These are phyloP conservation scores for Stigmatopora argus DNA, from an alignment of 2,113 vertebrate species.

Conservation along the genomic window DNA sequence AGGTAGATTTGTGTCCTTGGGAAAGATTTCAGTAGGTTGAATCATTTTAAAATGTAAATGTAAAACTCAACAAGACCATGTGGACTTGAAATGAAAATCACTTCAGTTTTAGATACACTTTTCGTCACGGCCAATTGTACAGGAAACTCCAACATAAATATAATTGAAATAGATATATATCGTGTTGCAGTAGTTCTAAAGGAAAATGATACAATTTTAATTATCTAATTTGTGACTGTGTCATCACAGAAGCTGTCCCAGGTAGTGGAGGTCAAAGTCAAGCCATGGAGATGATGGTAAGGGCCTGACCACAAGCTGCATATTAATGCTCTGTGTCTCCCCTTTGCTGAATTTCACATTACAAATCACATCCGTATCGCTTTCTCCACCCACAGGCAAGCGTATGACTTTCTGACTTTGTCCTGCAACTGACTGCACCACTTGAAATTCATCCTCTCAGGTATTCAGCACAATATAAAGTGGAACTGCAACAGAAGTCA, in stretches of 20 bases:
- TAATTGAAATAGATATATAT: too few species aligned
- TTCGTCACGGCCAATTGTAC: too few species aligned
- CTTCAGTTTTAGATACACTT: too few species aligned
- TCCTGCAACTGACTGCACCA: constrained; percentile 1
- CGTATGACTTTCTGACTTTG: background rate
- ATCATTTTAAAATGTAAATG: too few species aligned
- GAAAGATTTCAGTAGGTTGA: too few species aligned
- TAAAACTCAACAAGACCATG: too few species aligned
- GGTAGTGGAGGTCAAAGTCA: constrained; percentile 35
- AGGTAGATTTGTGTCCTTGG: too few species aligned
- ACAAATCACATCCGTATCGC: constrained; percentile 20
- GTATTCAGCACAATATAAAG: background rate
- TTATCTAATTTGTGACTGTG: constrained; percentile 16
- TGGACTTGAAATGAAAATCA: too few species aligned
- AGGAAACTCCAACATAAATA: too few species aligned
- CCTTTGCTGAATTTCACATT: constrained; percentile 29
- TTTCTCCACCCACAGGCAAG: constrained; percentile 22
- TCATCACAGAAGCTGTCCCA: constrained; percentile 39
- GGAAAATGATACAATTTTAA: background rate
- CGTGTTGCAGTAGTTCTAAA: too few species aligned
- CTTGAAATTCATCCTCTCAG: constrained; percentile 3
- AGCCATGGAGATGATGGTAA: constrained; percentile 22
- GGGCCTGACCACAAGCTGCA: constrained; percentile 26
- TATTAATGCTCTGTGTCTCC: constrained; percentile 39
- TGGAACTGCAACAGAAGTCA: background rate